phyloP scores from a whole-genome alignment of 1,140 invertebrate species.

The Tetramorium simillimum region DNA sequence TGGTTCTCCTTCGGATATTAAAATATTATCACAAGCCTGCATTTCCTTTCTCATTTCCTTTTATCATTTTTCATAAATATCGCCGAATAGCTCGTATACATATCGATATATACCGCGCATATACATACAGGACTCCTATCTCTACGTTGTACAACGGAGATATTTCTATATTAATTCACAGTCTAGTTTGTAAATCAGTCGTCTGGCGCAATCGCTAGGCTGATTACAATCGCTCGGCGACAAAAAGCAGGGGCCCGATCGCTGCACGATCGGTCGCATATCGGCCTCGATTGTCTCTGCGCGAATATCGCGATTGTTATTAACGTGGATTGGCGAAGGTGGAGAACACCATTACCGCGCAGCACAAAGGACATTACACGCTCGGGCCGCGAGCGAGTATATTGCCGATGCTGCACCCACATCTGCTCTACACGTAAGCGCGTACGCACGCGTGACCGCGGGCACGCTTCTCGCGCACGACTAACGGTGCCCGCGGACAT shows the following conservation, averaged over 20 bases:
- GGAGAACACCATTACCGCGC: constrained; percentile 34
- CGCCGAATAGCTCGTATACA: neutral
- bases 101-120: neutral
- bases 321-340: constrained; percentile 18
- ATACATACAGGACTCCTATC: neutral
- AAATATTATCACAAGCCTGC: neutral
- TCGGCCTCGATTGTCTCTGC: neutral
- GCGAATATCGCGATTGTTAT: constrained; percentile 44
- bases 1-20: constrained; percentile 21
- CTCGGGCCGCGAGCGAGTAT: constrained; percentile 49
- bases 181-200: constrained; percentile 14
- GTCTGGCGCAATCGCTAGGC: neutral
- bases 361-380: constrained; percentile 70
- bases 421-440: constrained; percentile 53
- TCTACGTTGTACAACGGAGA: neutral
- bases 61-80: constrained; percentile 27
- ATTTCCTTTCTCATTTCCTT: constrained; percentile 5
- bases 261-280: neutral
- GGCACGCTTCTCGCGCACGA: constrained; percentile 61
- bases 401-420: constrained; percentile 65
- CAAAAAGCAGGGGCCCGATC: constrained; percentile 20
- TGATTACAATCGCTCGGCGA: constrained; percentile 26
- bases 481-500: constrained; percentile 69
- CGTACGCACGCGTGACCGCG: constrained; percentile 66
- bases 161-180: neutral